These are phyloP conservation scores for Drosophila kuntzei DNA, from an alignment of 2,888 invertebrate species.

Conservation along the genomic window DNA sequence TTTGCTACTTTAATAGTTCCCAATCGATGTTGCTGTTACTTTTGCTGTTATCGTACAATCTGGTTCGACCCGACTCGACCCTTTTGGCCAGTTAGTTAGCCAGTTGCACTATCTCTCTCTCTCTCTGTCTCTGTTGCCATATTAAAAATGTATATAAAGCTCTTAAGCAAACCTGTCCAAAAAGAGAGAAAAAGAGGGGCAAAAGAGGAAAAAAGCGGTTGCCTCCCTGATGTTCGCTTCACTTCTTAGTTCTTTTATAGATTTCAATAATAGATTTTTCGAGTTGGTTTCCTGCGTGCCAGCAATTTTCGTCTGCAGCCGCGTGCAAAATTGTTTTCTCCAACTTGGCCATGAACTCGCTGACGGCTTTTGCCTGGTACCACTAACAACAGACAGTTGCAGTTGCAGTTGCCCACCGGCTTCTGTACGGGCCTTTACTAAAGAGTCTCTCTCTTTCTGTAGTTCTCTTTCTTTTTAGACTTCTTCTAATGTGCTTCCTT, in stretches of 20 bases:
- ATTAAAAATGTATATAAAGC: slow-evolving; percentile 82
- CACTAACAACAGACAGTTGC: slow-evolving; percentile 26
- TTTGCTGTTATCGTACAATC: slow-evolving; percentile 59
- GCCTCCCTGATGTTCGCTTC: slow-evolving; percentile 26
- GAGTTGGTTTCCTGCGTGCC: slow-evolving; percentile 76
- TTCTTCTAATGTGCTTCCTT: slow-evolving; percentile 74
- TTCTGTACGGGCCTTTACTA: slow-evolving; percentile 26
- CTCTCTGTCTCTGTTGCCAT: slow-evolving; percentile 40
- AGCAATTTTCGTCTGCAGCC: slow-evolving; percentile 74
- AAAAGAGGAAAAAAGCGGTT: slow-evolving; percentile 1
- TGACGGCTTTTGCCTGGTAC: slow-evolving; percentile 63
- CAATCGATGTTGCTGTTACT: slow-evolving; percentile 54
- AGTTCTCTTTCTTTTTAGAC: slow-evolving; percentile 4
- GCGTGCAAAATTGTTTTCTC: slow-evolving; percentile 78
- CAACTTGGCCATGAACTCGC: slow-evolving; percentile 77
- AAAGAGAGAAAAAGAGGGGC: slow-evolving; percentile 5
- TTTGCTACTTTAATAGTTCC: slow-evolving; percentile 78
- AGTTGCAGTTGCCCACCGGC: slow-evolving; percentile 32
- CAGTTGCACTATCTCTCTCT: slow-evolving; percentile 36
- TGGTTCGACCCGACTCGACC: slow-evolving; percentile 60
- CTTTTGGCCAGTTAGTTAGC: slow-evolving; percentile 67
- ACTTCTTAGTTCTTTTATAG: slow-evolving; percentile 70
- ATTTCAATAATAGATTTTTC: slow-evolving; percentile 82
- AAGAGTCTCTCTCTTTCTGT: background rate
- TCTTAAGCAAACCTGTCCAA: slow-evolving; percentile 73